Percentiles rank a stretch among this genome's conserved stretches.
These are phyloP conservation scores for Hemistola chrysoprasaria DNA, from an alignment of 2,888 invertebrate species.

Conservation along the genomic window DNA sequence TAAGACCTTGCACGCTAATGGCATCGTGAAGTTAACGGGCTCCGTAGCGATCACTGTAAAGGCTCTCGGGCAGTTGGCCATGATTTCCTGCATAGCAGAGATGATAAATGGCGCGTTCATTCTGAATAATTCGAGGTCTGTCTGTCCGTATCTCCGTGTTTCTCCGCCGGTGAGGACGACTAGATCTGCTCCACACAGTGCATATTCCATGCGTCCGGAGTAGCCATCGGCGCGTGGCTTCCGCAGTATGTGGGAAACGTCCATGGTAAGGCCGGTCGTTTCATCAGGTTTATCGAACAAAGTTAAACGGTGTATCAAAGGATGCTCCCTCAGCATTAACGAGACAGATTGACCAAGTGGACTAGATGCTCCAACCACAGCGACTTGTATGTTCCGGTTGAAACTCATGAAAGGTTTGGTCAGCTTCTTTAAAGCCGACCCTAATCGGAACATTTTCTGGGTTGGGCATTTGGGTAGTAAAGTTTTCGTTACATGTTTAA, in stretches of 20 bases:
- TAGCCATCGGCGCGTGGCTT: constrained; percentile 16
- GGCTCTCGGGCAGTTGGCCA: constrained; percentile 15
- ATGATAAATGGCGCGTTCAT: constrained; percentile 19
- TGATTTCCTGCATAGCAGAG: constrained; percentile 11
- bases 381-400: constrained; percentile 15
- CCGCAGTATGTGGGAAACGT: constrained; percentile 12
- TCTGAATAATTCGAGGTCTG: too few relatives aligned
- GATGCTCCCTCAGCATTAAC: constrained; percentile 17
- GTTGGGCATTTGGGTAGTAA: too few relatives aligned
- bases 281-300: constrained; percentile 10
- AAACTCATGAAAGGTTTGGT: constrained; percentile 7
- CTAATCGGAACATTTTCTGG: constrained; percentile 2
- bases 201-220: constrained; percentile 10
- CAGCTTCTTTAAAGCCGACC: constrained; percentile 4
- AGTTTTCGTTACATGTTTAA: too few relatives aligned
- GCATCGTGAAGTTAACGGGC: constrained; percentile 19
- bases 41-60: constrained; percentile 21
- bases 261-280: constrained; percentile 8
- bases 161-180: constrained; percentile 19
- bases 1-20: constrained; percentile 19
- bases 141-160: constrained; percentile 9
- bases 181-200: constrained; percentile 11
- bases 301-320: constrained; percentile 14
- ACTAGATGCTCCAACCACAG: constrained; percentile 17
- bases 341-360: constrained; percentile 17